Percentiles rank a stretch among this genome's conserved stretches.
Conservation (phyloP, 2,113 vertebrate species). For the Channa argus region DNA sequence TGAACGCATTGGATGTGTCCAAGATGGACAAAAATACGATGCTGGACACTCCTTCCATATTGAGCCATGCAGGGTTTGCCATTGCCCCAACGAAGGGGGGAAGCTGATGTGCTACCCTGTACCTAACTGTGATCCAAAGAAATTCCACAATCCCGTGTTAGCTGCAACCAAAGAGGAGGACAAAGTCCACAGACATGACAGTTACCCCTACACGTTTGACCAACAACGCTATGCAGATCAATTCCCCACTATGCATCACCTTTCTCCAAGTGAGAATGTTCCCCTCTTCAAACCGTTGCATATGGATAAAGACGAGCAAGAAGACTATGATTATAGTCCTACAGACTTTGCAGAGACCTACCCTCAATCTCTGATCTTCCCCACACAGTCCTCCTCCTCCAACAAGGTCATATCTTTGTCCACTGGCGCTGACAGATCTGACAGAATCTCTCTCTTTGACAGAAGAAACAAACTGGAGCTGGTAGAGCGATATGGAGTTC, state of each 20-base stretch:
- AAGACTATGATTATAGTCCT: slow-evolving; percentile 81
- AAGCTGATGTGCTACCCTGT: slow-evolving; percentile 92
- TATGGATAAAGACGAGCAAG: slow-evolving; percentile 48
- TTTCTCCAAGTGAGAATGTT: slow-evolving; percentile 49
- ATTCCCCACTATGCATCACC: slow-evolving; percentile 39
- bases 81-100: slow-evolving; percentile 90
- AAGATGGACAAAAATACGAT: slow-evolving; percentile 85
- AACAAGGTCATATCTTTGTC: slow-evolving; percentile 22
- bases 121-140: slow-evolving; percentile 80
- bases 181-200: slow-evolving; percentile 54
- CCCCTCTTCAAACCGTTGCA: slow-evolving; percentile 62
- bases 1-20: slow-evolving; percentile 88
- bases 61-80: slow-evolving; percentile 90
- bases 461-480: slow-evolving; percentile 71
- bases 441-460: slow-evolving; percentile 45
- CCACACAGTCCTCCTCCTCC: slow-evolving; percentile 37
- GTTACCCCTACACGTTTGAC: slow-evolving; percentile 84
- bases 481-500: slow-evolving; percentile 71
- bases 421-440: slow-evolving; percentile 17
- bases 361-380: slow-evolving; percentile 10
- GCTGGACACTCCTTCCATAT: slow-evolving; percentile 91
- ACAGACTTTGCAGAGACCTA: slow-evolving; percentile 50
- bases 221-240: slow-evolving; percentile 80
- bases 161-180: slow-evolving; percentile 52
- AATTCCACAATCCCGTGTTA: slow-evolving; percentile 58